Evolutionary conservation across 2,797 vertebrate genomes (phyloP).

Genomic region (Megaceryle alcyon): DNA sequence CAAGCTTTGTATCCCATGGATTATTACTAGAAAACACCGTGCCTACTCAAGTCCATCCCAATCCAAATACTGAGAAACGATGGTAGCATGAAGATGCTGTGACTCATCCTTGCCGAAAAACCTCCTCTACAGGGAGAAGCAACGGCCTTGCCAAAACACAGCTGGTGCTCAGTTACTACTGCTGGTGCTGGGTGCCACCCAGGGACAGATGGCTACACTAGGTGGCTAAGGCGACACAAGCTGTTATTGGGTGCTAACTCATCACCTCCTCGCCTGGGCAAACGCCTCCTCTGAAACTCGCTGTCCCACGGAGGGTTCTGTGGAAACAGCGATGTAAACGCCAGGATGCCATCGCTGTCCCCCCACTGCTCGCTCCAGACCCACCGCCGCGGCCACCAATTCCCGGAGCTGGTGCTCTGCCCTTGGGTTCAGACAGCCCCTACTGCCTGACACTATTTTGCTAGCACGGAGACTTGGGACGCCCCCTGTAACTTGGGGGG

Average conservation of each 20-base stretch:
- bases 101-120: background rate
- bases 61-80: accelerated
- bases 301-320: too few relatives aligned
- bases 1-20: background rate
- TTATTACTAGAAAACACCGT: accelerated
- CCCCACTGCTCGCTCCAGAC: too few relatives aligned
- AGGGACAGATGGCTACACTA: accelerated
- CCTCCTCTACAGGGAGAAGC: accelerated
- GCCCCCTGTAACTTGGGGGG: accelerated
- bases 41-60: too few relatives aligned
- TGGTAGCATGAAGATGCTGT: accelerated
- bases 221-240: accelerated
- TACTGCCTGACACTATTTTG: background rate
- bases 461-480: accelerated
- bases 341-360: background rate
- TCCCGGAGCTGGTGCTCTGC: background rate
- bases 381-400: background rate
- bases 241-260: accelerated
- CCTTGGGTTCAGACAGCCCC: too few relatives aligned
- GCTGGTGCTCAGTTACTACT: accelerated
- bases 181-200: accelerated
- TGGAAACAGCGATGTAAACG: background rate
- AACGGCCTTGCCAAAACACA: accelerated
- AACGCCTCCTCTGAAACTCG: background rate
- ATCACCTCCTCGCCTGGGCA: accelerated